phyloP scores from a whole-genome alignment of 2,113 vertebrate genomes.

The Desmodus rotundus region DNA sequence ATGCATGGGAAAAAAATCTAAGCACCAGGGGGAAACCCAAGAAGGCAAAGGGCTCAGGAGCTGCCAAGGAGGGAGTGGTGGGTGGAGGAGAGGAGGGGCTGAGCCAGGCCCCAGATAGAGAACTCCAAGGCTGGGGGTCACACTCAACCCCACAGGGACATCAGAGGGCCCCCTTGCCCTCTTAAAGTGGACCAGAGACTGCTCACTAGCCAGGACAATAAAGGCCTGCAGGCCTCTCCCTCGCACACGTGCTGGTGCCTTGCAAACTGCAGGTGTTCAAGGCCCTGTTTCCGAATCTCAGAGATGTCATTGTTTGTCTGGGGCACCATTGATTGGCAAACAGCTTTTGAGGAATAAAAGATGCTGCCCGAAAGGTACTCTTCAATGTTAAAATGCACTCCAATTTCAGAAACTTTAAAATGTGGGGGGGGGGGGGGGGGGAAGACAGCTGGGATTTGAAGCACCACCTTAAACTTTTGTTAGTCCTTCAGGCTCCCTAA shows the following conservation, averaged over 20 bases:
- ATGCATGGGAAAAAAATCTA: conserved; percentile 16
- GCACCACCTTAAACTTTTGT: neutral
- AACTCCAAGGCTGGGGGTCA: neutral
- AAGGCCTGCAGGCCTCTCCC: neutral
- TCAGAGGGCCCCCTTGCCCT: neutral
- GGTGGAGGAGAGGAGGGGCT: neutral
- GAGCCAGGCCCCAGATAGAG: neutral
- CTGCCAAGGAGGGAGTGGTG: neutral
- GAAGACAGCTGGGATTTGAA: neutral
- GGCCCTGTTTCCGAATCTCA: neutral
- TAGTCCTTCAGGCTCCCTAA: neutral
- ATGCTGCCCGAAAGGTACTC: neutral
- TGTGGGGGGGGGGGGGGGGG: too few species aligned
- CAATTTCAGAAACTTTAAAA: conserved; percentile 14
- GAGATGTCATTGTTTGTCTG: neutral
- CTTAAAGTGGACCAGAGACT: neutral
- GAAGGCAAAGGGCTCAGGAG: conserved; percentile 39
- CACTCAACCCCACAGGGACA: neutral
- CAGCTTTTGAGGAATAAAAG: neutral
- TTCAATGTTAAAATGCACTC: neutral
- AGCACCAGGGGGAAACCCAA: conserved; percentile 45
- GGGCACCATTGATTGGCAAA: neutral
- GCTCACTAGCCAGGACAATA: neutral
- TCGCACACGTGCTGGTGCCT: neutral
- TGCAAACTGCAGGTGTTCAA: neutral